phyloP scores from a whole-genome alignment of 2,113 vertebrate species.

The Triplophysa tibetana region DNA sequence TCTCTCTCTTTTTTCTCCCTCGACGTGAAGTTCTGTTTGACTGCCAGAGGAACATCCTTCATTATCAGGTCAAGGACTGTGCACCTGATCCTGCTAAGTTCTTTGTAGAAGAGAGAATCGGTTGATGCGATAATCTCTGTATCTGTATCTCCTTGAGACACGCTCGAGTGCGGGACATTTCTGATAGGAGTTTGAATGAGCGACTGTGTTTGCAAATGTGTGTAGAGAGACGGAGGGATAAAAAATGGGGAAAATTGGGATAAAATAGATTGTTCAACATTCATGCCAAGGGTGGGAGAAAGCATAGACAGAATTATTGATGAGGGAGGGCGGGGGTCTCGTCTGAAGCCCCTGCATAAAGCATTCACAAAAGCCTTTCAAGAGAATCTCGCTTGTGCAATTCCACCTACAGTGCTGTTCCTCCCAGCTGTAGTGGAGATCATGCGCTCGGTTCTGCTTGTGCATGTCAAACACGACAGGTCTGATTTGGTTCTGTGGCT shows the following conservation, averaged over 20 bases:
- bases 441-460: not conserved
- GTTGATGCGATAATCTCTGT: conserved; percentile 22
- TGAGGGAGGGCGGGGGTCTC: conserved; percentile 46
- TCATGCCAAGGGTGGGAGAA: conserved; percentile 44
- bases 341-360: conserved; percentile 48
- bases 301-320: conserved; percentile 58
- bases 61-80: conserved; percentile 47
- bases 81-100: not conserved
- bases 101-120: not conserved
- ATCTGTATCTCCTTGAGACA: conserved; percentile 6
- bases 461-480: not conserved
- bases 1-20: conserved; percentile 16
- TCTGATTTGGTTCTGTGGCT: not conserved
- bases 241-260: conserved; percentile 26
- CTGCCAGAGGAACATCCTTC: conserved; percentile 20
- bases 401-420: conserved; percentile 41
- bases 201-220: not conserved
- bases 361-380: conserved; percentile 52
- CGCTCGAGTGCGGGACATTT: conserved; percentile 1
- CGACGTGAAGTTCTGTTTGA: not conserved
- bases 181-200: conserved; percentile 23
- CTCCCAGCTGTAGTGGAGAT: not conserved
- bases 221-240: conserved; percentile 5
- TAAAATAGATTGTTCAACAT: conserved; percentile 50
- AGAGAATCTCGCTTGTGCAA: conserved; percentile 35